phyloP scores from a whole-genome alignment of 2,888 invertebrate species.

The Spialia ferax region DNA sequence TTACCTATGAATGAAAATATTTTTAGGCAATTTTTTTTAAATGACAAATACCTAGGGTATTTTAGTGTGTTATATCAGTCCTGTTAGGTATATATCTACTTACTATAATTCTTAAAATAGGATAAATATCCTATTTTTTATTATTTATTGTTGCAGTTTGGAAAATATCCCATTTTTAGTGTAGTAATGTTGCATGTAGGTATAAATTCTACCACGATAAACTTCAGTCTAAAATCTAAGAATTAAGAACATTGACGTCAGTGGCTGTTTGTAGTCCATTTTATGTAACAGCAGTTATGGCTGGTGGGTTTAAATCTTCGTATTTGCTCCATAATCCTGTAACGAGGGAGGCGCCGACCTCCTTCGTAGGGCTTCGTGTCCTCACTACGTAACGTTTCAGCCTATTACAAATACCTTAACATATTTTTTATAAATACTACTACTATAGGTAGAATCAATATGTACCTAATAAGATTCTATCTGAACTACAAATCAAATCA shows the following conservation, averaged over 20 bases:
- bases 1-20: too few relatives aligned
- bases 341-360: conserved; percentile 80
- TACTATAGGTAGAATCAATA: too few relatives aligned
- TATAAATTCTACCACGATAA: background rate
- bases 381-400: conserved; percentile 58
- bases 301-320: conserved; percentile 75
- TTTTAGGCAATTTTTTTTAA: too few relatives aligned
- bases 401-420: conserved; percentile 49
- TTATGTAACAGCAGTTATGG: conserved; percentile 42
- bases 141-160: too few relatives aligned
- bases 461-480: too few relatives aligned
- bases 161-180: too few relatives aligned
- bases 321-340: conserved; percentile 77
- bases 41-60: too few relatives aligned
- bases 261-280: conserved; percentile 18
- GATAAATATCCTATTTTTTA: too few relatives aligned
- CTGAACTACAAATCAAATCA: too few relatives aligned
- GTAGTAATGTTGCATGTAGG: background rate
- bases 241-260: conserved; percentile 33
- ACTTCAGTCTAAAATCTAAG: background rate
- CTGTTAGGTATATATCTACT: too few relatives aligned
- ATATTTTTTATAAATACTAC: conserved; percentile 24
- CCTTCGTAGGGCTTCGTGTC: conserved; percentile 75
- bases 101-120: too few relatives aligned
- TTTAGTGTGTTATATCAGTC: too few relatives aligned